Evolutionary conservation across 1,140 invertebrate species (phyloP), one percentile per base, ranked within the genome.

Genomic region (Leguminivora glycinivorella): DNA sequence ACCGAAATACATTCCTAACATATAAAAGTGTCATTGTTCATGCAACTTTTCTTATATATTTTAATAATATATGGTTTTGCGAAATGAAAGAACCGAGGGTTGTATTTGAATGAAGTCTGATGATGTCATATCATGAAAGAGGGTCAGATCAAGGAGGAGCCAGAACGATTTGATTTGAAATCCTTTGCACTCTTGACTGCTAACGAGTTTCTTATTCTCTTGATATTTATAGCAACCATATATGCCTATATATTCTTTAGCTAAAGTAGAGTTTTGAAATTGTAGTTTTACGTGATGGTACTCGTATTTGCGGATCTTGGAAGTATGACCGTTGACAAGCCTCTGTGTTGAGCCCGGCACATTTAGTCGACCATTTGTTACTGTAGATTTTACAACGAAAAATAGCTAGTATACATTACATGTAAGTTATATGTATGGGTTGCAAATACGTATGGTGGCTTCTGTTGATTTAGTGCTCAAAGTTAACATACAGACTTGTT

Each of bases 301-400:
- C 68, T 34, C 40, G 26, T 60, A 63, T 70, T 34, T 56, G 72
- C 52, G 24, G 68, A 29, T 40, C 25, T 24, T 40, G 63, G 19
- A 67, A 38, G 24, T 25, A 17, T 40, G 24, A 29, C 38, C 38
- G 25, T 7, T 40, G 38, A 31, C 38, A 22, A 43, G 34, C 17
- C 24, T 26, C 19, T 5, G 14, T 19, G n/a, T 63, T n/a, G 6
- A 63, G 58, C 58, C 58, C 58, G 31, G 22, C 25, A 63, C 58
- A 0, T 58, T 63, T 63, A 63, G 58, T 60, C 56, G 56, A 63
- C 77, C 78, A 83, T 73, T 82, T 82, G 80, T 87, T 84, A 83
- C 72, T 47, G 79, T 83, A 82, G 82, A 81, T 84, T 83, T 87
- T 83, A 90, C 85, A 90, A 90, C 86, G 86, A 88, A 90, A 38